Evolutionary conservation across 2,797 vertebrate species (phyloP).

Genomic region (Micrastur ruficollis): DNA sequence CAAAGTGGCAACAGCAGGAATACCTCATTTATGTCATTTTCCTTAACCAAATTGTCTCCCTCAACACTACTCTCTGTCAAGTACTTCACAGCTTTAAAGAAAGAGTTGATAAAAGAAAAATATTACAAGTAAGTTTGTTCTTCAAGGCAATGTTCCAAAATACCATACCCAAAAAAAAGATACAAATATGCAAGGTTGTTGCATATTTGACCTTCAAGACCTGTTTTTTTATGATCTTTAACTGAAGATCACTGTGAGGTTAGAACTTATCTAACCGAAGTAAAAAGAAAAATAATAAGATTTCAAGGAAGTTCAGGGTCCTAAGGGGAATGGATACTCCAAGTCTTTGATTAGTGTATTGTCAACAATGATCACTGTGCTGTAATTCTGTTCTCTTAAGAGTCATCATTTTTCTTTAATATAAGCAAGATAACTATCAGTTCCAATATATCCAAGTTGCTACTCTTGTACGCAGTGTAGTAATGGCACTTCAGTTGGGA

Average conservation of each 20-base stretch:
- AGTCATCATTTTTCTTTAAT: not conserved
- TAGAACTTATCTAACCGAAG: not conserved
- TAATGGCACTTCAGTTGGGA: not conserved
- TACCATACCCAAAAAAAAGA: not conserved
- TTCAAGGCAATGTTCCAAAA: not conserved
- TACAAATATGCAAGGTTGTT: not conserved
- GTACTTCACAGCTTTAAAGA: not conserved
- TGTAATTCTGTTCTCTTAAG: not conserved
- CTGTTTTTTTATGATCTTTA: not conserved
- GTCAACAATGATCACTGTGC: not conserved
- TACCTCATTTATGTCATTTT: constrained; percentile 10
- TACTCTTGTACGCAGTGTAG: not conserved
- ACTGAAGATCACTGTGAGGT: not conserved
- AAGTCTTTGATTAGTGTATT: not conserved
- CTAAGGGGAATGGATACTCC: not conserved
- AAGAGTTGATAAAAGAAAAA: not conserved
- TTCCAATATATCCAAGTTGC: not conserved
- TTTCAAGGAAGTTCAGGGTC: not conserved
- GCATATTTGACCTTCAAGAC: not conserved
- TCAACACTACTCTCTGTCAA: not conserved
- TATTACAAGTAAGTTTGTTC: not conserved
- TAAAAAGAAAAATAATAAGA: not conserved
- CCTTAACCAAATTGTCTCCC: not conserved
- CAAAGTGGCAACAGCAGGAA: constrained; percentile 7
- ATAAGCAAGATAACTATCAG: fast-evolving